Evolutionary conservation across 2,888 invertebrate genomes (phyloP).

Genomic region (Onchidella celtica): DNA sequence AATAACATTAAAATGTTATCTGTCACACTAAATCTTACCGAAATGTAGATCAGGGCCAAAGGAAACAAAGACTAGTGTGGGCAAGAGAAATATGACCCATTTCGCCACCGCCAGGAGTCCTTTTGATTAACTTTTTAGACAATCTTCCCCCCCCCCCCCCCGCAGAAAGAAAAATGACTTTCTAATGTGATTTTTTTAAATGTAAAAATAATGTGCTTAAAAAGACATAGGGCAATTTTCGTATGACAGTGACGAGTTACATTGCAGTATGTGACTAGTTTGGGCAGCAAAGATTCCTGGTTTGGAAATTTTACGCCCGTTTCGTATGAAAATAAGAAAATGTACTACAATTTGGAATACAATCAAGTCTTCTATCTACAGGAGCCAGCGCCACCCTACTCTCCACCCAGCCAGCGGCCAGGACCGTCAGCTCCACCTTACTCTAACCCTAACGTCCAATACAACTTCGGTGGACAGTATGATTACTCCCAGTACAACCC

Average conservation of each 20-base stretch:
- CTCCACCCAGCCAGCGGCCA: neutral
- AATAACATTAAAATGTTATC: too few relatives aligned
- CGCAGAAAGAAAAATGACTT: too few relatives aligned
- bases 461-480: neutral
- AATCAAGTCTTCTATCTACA: neutral
- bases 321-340: neutral
- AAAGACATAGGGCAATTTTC: neutral
- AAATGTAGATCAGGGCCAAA: too few relatives aligned
- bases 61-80: too few relatives aligned
- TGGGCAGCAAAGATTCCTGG: neutral
- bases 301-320: neutral
- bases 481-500: constrained; percentile 16
- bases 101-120: too few relatives aligned
- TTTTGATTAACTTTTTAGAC: too few relatives aligned
- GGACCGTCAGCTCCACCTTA: constrained; percentile 11
- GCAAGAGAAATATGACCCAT: too few relatives aligned
- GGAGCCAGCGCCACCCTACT: constrained; percentile 18
- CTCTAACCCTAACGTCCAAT: neutral
- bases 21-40: too few relatives aligned
- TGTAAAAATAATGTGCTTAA: too few relatives aligned
- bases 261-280: neutral
- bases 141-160: too few relatives aligned
- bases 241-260: neutral
- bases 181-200: too few relatives aligned
- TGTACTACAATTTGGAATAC: neutral